Base-by-base conservation (phyloP, 2,797 vertebrate genomes). In the Buphagus erythrorhynchus region DNA sequence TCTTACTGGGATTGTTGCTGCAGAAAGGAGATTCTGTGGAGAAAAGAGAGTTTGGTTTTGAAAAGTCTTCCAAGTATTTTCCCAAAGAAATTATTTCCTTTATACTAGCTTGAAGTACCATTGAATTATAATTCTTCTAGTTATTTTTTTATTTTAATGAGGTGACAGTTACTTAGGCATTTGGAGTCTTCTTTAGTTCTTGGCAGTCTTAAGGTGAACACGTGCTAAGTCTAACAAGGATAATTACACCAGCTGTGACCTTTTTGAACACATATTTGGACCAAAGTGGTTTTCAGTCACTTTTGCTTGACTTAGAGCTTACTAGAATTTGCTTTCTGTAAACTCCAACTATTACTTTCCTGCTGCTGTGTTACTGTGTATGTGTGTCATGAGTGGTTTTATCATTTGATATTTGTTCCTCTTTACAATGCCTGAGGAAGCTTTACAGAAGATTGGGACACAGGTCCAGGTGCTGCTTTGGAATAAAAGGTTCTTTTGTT, bases 231-330 rank as follows among this genome's bases (percentile, higher is more conserved):
- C 96, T 97, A 97, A 96, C 93, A 95, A 96, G 94, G 97, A 95
- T 97, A 98, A 97, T 97, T 97, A 81, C 86, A 97, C 93, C 95
- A 97, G 92, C 97, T 97, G 97, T 98, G 97, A 98, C 97, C 98
- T 98, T 98, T 98, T 66, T 93, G 95, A 98, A 85, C 90, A 91
- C 3, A 22, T 81, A 87, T 97, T 98, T 98, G 97, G 95, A 94
- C 97, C 94, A 89, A 94, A 96, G 95, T 18, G 42, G 76, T 90
- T 97, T 97, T 95, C 97, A 97, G 96, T 96, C 95, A 96, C 86
- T 97, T 96, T 87, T 97, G 97, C 96, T 98, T 98, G 97, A 97
- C 95, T 97, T 93, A 71, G 74, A 89, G 95, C 97, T 97, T 97
- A 93, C 93, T 93, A 90, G 84, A 96, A 84, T 97, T 97, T 97